Percentiles rank a stretch among this genome's conserved stretches.
phyloP scores from a whole-genome alignment of 2,888 invertebrate species.

The Acronicta aceris region DNA sequence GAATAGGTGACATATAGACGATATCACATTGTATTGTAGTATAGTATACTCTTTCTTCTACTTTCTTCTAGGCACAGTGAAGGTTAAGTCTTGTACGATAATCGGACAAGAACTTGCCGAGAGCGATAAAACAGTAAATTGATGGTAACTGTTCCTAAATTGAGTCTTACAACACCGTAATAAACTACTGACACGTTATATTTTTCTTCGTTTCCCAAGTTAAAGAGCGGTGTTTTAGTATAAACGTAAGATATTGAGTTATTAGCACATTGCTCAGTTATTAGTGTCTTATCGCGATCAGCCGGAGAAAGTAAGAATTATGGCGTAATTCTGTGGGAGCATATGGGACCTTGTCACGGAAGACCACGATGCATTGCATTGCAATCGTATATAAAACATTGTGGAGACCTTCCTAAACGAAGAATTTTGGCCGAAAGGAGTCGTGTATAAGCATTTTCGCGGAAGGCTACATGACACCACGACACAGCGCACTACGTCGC shows the following conservation, averaged over 20 bases:
- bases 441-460: no score
- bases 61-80: no score
- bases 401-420: no score
- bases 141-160: constrained; percentile 21
- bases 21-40: no score
- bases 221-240: constrained; percentile 31
- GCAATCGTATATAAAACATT: constrained; percentile 28
- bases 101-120: neutral
- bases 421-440: no score
- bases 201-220: constrained; percentile 31
- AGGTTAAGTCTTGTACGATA: no score
- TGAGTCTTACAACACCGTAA: constrained; percentile 30
- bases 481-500: no score
- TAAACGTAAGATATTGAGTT: constrained; percentile 40
- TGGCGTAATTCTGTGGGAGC: constrained; percentile 31
- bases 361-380: constrained; percentile 35
- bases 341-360: constrained; percentile 50
- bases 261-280: constrained; percentile 52
- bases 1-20: no score
- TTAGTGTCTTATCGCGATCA: constrained; percentile 50
- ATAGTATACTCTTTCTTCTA: no score
- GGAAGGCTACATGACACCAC: no score
- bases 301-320: constrained; percentile 52
- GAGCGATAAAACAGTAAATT: constrained; percentile 19
- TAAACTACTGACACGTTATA: constrained; percentile 41